Percentiles rank a stretch among this genome's conserved stretches.
These are phyloP conservation scores for Micropoecilia bifurca DNA, from an alignment of 2,797 vertebrate genomes.

Conservation along the genomic window DNA sequence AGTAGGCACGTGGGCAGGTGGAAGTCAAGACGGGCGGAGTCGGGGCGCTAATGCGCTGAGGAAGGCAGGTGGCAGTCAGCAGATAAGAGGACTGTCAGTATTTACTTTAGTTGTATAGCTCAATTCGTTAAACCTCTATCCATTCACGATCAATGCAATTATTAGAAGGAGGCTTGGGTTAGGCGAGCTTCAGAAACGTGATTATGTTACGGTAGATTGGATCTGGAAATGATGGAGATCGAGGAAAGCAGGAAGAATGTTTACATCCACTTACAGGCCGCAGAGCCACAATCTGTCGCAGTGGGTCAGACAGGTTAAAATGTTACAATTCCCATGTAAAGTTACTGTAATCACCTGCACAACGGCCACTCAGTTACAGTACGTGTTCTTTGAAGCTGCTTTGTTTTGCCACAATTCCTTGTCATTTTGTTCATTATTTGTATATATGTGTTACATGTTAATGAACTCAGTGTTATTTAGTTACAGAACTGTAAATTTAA, in stretches of 20 bases:
- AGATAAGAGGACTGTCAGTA: constrained; percentile 62
- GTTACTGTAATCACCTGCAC: constrained; percentile 62
- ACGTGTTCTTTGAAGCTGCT: constrained; percentile 60
- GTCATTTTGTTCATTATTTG: constrained; percentile 65
- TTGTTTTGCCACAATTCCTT: constrained; percentile 62
- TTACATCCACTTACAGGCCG: constrained; percentile 56
- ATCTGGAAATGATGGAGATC: constrained; percentile 39
- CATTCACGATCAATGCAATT: constrained; percentile 72
- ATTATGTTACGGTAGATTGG: constrained; percentile 40
- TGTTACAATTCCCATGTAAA: constrained; percentile 56
- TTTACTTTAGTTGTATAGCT: constrained; percentile 45
- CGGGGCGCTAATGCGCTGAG: constrained; percentile 59
- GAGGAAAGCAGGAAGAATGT: constrained; percentile 60
- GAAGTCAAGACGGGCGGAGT: constrained; percentile 57
- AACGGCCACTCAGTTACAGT: constrained; percentile 41
- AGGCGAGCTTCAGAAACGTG: constrained; percentile 15
- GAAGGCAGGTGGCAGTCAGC: constrained; percentile 68
- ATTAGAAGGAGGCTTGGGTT: constrained; percentile 41
- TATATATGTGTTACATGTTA: constrained; percentile 74
- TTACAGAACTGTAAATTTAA: constrained; percentile 55
- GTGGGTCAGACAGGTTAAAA: constrained; percentile 45
- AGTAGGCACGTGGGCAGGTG: constrained; percentile 76
- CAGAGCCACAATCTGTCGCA: constrained; percentile 46
- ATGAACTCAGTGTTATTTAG: constrained; percentile 78
- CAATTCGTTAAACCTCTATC: constrained; percentile 51